These are phyloP conservation scores for Ciconia stormi DNA, from an alignment of 2,113 vertebrate species.

Conservation along the genomic window DNA sequence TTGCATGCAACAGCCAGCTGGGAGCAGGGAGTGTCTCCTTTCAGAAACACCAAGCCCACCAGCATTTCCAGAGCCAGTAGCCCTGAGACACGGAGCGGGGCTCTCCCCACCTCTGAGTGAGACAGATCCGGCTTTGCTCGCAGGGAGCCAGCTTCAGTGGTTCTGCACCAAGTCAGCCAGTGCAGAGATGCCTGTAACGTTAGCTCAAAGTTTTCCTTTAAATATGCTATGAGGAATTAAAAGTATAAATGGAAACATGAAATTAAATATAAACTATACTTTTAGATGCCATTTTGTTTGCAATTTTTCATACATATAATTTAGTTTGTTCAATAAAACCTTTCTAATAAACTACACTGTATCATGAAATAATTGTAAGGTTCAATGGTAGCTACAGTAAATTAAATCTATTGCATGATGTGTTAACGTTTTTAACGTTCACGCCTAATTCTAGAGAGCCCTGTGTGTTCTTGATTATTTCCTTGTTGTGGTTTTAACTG, in stretches of 20 bases:
- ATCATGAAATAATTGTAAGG: too few species aligned
- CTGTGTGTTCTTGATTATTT: background rate
- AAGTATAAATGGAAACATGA: background rate
- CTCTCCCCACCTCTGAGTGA: too few species aligned
- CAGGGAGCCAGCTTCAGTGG: too few species aligned
- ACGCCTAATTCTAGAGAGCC: background rate
- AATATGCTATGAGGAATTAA: accelerated
- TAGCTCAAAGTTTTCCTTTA: accelerated
- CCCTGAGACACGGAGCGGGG: too few species aligned
- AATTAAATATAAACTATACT: background rate
- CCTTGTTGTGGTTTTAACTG: background rate
- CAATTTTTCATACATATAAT: background rate
- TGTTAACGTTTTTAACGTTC: background rate
- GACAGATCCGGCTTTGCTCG: too few species aligned
- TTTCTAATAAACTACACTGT: background rate
- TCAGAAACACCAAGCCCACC: too few species aligned
- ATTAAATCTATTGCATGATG: background rate
- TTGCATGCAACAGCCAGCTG: too few species aligned
- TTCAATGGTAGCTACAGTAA: background rate
- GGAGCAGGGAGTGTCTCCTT: too few species aligned
- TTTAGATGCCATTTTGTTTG: background rate
- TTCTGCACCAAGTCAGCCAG: background rate
- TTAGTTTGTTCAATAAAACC: background rate
- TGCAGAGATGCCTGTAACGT: accelerated
- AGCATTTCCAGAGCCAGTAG: too few species aligned